Evolutionary conservation across 2,113 vertebrate genomes (phyloP).

Genomic region (Noctilio leporinus): DNA sequence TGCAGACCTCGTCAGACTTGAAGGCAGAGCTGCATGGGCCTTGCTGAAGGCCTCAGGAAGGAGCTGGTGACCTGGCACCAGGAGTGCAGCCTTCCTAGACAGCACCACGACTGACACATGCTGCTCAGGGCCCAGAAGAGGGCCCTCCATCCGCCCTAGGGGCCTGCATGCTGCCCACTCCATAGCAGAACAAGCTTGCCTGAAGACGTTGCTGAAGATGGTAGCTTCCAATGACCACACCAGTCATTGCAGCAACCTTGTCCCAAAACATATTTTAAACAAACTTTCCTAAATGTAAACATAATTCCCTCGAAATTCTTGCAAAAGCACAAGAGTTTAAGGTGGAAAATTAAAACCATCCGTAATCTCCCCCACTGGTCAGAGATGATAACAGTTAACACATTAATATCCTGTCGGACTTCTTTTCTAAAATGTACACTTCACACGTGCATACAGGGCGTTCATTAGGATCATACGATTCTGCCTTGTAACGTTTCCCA

Average conservation of each 20-base stretch:
- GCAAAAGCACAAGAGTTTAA: neutral
- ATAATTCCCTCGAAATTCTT: neutral
- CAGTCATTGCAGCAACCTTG: neutral
- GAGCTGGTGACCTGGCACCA: neutral
- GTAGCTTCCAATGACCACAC: neutral
- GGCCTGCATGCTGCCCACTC: neutral
- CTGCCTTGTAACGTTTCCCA: neutral
- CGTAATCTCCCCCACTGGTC: neutral
- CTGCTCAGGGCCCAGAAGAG: neutral
- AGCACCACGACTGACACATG: neutral
- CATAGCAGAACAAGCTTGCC: neutral
- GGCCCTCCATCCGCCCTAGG: neutral
- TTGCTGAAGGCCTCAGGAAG: neutral
- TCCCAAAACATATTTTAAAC: neutral
- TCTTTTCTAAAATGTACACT: neutral
- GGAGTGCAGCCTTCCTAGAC: neutral
- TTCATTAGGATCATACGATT: neutral
- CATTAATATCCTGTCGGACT: neutral
- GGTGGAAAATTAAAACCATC: neutral
- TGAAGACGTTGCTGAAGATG: neutral
- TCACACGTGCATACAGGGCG: neutral
- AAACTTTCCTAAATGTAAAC: neutral
- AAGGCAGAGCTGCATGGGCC: neutral
- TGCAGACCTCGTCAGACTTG: neutral
- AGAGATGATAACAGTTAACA: neutral